Conservation (phyloP, 1,140 invertebrate genomes). For the Plutomurus gul region DNA sequence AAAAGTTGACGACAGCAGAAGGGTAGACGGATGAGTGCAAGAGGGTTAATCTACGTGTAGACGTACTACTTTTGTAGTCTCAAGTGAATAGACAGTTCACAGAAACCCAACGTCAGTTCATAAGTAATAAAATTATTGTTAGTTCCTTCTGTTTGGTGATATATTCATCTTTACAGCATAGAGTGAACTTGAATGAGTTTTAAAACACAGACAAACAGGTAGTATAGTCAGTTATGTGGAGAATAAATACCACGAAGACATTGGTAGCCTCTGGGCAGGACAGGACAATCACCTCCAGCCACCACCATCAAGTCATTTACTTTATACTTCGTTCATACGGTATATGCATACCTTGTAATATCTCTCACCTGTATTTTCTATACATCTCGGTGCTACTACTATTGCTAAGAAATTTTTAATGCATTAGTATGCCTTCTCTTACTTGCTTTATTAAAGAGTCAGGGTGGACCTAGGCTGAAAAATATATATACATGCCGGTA, state of each 20-base stretch:
- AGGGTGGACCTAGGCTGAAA: neutral
- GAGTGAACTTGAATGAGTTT: neutral
- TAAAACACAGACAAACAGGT: neutral
- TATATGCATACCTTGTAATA: neutral
- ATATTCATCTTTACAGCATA: neutral
- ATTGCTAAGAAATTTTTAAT: neutral
- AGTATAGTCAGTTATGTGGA: neutral
- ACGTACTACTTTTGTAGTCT: neutral
- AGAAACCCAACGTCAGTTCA: no score
- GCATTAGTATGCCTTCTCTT: neutral
- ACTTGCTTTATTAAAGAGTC: neutral
- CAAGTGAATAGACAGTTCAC: no score
- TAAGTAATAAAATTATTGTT: slow-evolving; percentile 19
- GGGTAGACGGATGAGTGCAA: neutral
- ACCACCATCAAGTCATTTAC: neutral
- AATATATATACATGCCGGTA: no score
- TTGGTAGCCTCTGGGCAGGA: slow-evolving; percentile 30
- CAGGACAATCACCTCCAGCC: slow-evolving; percentile 27
- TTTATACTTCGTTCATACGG: neutral
- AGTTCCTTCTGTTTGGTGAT: neutral
- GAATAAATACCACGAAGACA: neutral
- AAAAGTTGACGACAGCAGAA: neutral
- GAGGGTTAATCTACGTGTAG: neutral
- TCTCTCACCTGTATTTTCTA: neutral
- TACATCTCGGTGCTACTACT: neutral